Evolutionary conservation across 2,113 vertebrate species (phyloP).

Genomic region (Podiceps cristatus): DNA sequence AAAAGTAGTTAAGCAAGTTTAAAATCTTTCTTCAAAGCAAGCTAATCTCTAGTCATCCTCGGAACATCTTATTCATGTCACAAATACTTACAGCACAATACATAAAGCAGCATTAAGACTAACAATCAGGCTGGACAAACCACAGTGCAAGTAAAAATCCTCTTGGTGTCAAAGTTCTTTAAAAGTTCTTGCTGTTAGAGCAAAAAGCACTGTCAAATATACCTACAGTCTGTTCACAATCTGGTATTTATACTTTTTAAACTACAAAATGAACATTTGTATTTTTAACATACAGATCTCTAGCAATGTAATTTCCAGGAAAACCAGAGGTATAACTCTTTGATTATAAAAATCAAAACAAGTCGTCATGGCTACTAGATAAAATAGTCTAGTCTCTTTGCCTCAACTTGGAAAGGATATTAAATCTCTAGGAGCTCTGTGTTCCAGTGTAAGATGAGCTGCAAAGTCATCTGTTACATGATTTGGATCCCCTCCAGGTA

Average conservation of each 20-base stretch:
- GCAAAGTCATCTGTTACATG: slow-evolving; percentile 99
- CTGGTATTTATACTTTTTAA: background rate
- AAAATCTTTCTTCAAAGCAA: background rate
- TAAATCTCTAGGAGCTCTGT: slow-evolving; percentile 99
- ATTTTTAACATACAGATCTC: background rate
- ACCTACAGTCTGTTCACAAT: background rate
- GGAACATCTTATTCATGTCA: background rate
- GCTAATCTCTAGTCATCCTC: background rate
- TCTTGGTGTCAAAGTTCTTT: background rate
- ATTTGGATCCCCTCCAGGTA: slow-evolving; percentile 99
- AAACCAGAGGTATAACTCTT: background rate
- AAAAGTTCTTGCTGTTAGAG: background rate
- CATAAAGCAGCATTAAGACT: background rate
- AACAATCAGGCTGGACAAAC: background rate
- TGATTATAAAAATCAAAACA: background rate
- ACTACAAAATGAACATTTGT: background rate
- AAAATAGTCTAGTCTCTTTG: background rate
- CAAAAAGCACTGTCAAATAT: background rate
- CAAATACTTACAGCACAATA: background rate
- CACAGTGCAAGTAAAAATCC: background rate
- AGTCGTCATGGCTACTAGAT: background rate
- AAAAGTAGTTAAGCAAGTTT: background rate
- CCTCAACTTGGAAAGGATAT: slow-evolving; percentile 89
- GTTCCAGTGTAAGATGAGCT: slow-evolving; percentile 99
- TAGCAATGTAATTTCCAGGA: background rate